Conservation (phyloP, 2,888 invertebrate species). For the Cecidostiba fungosa region DNA sequence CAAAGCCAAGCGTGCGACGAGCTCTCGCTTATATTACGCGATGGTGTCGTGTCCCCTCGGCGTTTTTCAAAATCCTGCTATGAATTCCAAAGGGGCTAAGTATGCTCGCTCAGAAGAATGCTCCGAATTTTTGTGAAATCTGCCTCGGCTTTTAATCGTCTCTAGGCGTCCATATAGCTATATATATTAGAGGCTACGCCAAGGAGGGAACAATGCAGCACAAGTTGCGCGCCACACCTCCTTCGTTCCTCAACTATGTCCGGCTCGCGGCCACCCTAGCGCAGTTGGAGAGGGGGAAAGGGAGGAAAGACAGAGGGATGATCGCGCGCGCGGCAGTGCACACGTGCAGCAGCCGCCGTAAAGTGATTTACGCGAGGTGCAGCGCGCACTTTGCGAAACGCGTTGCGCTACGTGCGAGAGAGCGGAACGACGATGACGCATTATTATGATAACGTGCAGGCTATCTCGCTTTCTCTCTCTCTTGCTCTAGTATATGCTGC, state of each 20-base stretch:
- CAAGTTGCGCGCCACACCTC: background rate
- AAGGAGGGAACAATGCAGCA: conserved; percentile 4
- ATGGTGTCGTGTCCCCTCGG: background rate
- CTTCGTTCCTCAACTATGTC: conserved; percentile 11
- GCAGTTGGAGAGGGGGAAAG: background rate
- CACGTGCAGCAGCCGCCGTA: conserved; percentile 29
- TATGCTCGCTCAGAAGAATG: background rate
- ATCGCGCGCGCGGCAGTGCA: background rate
- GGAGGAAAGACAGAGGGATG: background rate
- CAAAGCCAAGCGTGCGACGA: background rate
- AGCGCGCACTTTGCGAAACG: conserved; percentile 3
- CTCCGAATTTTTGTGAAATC: conserved; percentile 12
- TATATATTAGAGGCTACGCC: background rate
- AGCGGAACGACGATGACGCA: conserved; percentile 12
- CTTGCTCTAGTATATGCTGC: no score
- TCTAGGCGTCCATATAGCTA: background rate
- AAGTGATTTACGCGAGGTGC: conserved; percentile 36
- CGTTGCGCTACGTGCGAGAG: background rate
- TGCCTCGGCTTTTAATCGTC: background rate
- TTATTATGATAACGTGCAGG: background rate
- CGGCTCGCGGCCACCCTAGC: background rate
- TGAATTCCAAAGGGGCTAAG: background rate
- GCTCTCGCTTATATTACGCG: no score
- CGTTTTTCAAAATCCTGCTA: background rate
- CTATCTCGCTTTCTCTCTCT: background rate